Percentiles rank a stretch among this genome's conserved stretches.
These are phyloP conservation scores for Deilephila porcellus DNA, from an alignment of 2,888 invertebrate genomes.

Conservation along the genomic window DNA sequence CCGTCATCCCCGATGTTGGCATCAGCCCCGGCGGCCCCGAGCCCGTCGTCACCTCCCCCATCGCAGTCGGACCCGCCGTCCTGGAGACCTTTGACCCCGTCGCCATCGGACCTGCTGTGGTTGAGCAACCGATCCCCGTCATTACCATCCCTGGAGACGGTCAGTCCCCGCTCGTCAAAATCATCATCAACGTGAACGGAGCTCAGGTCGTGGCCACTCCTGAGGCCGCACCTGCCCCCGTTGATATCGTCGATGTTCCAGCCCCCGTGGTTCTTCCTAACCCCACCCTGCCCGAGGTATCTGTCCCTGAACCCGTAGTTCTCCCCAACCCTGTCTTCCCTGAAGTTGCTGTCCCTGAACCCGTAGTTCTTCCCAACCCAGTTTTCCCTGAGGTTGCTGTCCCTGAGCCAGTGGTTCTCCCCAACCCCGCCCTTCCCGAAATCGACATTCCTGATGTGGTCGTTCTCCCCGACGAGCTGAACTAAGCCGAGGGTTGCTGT, in stretches of 20 bases:
- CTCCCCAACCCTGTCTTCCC: conserved; percentile 37
- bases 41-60: conserved; percentile 39
- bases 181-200: conserved; percentile 56
- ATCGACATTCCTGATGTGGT: conserved; percentile 31
- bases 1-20: conserved; percentile 50
- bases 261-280: conserved; percentile 31
- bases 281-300: conserved; percentile 32
- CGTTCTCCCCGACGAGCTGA: conserved; percentile 43
- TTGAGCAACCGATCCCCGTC: conserved; percentile 41
- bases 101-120: conserved; percentile 37
- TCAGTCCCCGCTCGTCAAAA: conserved; percentile 48
- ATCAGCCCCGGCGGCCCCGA: conserved; percentile 52
- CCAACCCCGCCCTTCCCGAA: conserved; percentile 35
- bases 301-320: conserved; percentile 32
- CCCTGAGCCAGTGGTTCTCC: conserved; percentile 34
- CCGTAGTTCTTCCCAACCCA: conserved; percentile 37
- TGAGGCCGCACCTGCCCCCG: conserved; percentile 8
- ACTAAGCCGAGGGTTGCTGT: conserved; percentile 36
- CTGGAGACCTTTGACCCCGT: conserved; percentile 36
- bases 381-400: conserved; percentile 34
- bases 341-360: conserved; percentile 38
- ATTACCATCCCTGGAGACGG: conserved; percentile 46
- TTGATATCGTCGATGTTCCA: neutral
- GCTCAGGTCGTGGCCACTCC: conserved; percentile 33
- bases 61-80: conserved; percentile 36